Conservation (phyloP, 2,113 vertebrate species). For the Barbus barbus region DNA sequence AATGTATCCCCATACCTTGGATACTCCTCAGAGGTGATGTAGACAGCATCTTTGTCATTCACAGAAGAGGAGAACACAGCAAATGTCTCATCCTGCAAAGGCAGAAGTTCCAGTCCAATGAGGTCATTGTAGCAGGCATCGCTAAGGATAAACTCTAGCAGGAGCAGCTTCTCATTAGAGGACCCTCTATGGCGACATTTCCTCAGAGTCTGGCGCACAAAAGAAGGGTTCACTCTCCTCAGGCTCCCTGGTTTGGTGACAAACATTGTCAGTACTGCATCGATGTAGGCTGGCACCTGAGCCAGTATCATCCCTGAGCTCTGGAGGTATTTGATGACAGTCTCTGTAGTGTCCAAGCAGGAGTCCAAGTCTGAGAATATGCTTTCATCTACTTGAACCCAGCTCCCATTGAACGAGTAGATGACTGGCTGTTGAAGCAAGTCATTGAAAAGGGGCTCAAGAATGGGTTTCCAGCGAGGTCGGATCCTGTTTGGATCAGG, state of each 20-base stretch:
- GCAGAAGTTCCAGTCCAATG: conserved; percentile 91
- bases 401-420: conserved; percentile 80
- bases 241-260: conserved; percentile 68
- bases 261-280: conserved; percentile 76
- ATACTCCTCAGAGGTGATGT: conserved; percentile 89
- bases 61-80: conserved; percentile 88
- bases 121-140: conserved; percentile 90
- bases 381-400: conserved; percentile 84
- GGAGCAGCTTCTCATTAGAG: conserved; percentile 81
- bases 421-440: conserved; percentile 85
- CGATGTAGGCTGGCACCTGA: conserved; percentile 82
- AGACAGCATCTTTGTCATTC: conserved; percentile 88
- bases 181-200: conserved; percentile 80
- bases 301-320: conserved; percentile 89
- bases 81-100: conserved; percentile 87
- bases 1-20: conserved; percentile 80
- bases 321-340: conserved; percentile 92
- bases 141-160: conserved; percentile 89
- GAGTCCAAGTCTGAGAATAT: conserved; percentile 89
- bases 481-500: conserved; percentile 81
- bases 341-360: conserved; percentile 74
- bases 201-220: conserved; percentile 86
- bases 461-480: conserved; percentile 86
- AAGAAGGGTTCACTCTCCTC: conserved; percentile 84
- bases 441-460: conserved; percentile 87